phyloP scores from a whole-genome alignment of 2,113 vertebrate species.

The Halcyon senegalensis region DNA sequence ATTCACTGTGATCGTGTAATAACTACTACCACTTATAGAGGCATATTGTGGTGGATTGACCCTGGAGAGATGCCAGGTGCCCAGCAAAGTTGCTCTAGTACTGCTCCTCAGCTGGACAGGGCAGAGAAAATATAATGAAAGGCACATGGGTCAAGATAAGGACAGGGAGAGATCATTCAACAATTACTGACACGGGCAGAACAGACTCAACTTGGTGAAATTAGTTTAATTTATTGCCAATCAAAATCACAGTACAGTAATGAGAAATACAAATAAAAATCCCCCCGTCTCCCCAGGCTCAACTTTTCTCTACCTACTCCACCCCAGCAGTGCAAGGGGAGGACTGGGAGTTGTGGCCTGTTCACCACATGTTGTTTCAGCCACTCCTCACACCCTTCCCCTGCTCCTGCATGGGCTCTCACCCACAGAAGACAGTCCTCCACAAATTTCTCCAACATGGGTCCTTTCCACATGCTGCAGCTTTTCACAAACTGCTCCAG shows the following conservation, averaged over 20 bases:
- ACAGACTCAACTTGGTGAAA: neutral
- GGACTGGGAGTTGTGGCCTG: neutral
- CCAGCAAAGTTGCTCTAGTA: neutral
- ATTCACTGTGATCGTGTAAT: neutral
- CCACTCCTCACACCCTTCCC: neutral
- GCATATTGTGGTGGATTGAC: neutral
- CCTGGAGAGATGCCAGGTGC: neutral
- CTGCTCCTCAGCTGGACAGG: neutral
- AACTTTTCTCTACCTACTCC: neutral
- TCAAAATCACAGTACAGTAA: neutral
- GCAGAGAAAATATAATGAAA: neutral
- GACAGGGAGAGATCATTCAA: neutral
- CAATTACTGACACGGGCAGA: neutral
- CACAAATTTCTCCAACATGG: neutral
- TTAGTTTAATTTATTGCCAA: neutral
- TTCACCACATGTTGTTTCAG: neutral
- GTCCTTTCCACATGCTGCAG: no score
- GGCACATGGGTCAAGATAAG: neutral
- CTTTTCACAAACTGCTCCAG: no score
- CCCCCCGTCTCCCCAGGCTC: neutral
- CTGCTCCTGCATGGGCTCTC: neutral
- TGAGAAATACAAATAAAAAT: neutral
- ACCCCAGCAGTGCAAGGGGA: neutral
- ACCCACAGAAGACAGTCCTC: neutral
- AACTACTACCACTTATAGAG: neutral